Conservation (phyloP, 2,888 invertebrate genomes). For the Pterostichus niger region DNA sequence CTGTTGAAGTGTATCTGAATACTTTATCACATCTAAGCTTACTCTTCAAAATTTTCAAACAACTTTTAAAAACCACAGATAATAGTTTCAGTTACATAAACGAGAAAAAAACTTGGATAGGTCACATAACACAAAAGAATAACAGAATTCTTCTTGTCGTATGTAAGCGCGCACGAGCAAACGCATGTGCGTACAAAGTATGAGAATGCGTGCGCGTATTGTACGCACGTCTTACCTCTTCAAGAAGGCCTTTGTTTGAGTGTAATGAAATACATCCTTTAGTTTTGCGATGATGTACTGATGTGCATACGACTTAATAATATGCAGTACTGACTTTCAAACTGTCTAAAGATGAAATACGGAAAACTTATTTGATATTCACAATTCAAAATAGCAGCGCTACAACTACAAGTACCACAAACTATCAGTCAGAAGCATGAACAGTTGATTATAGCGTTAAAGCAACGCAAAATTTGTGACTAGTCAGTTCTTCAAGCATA, state of each 20-base stretch:
- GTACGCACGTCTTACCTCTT: conserved; percentile 8
- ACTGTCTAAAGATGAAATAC: neutral
- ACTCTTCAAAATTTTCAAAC: conserved; percentile 50
- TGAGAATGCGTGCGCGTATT: conserved; percentile 13
- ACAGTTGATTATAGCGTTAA: too few relatives aligned
- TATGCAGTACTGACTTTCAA: too few relatives aligned
- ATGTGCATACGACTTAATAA: too few relatives aligned
- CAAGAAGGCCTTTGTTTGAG: conserved; percentile 18
- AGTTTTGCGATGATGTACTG: too few relatives aligned
- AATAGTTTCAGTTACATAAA: conserved; percentile 38
- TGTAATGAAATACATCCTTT: conserved; percentile 40
- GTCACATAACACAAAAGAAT: neutral
- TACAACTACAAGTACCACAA: too few relatives aligned
- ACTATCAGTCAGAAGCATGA: too few relatives aligned
- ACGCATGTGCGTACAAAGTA: neutral
- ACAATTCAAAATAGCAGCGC: too few relatives aligned
- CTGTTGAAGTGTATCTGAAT: neutral
- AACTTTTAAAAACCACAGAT: conserved; percentile 44
- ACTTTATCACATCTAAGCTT: conserved; percentile 5
- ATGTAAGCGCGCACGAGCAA: neutral
- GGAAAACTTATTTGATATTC: neutral
- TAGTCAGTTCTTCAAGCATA: too few relatives aligned
- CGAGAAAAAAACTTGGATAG: neutral
- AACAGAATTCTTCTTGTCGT: neutral
- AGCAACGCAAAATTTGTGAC: too few relatives aligned